Base-by-base conservation (phyloP, 1,140 invertebrate genomes). In the Hirudo medicinalis region DNA sequence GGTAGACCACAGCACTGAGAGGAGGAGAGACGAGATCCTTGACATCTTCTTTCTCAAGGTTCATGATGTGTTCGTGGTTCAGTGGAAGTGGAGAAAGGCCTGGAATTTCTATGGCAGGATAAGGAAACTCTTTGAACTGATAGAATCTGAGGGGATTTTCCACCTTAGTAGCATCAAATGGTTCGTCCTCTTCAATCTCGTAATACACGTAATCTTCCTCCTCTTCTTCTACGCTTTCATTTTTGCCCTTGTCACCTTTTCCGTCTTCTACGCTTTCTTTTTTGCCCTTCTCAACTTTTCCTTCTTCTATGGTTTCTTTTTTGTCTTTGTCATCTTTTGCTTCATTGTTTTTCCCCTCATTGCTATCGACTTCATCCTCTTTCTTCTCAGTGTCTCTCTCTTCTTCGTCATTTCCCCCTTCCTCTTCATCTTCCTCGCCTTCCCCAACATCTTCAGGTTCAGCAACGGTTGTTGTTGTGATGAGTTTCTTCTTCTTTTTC, bases 1-100 rank as follows among this genome's bases (percentile, higher is more conserved):
- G 19, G 79, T 97, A 98, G 13, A 97, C 93, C 72, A 97, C 91
- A 32, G 89, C 91, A 70, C 91, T 94, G 81, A 94, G 95, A 36
- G 90, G 86, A 0, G 95, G 95, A 57, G 90, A 91, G 2, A 98
- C 90, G 88, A 93, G 75, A 87, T 87, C 43, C 83, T 85, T 78
- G 90, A 88, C 54, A 86, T 82, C 55, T 17, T 86, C 84, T n/a
- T 87, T 82, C 75, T 93, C 85, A 40, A 75, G 73, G 60, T 77
- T 78, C 43, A 76, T 76, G 43, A 78, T 77, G 80, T 92, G 92
- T 70, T 79, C 78, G 74, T 80, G 81, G 83, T 96, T 94, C 40
- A 86, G 81, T 0, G 91, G 70, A 49, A 73, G 71, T 57, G 73
- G 75, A 20, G 74, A 73, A 66, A 72, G 72, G 15, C 72, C 69